Evolutionary conservation across 2,113 vertebrate species (phyloP).

Genomic region (Dicerorhinus sumatrensis): DNA sequence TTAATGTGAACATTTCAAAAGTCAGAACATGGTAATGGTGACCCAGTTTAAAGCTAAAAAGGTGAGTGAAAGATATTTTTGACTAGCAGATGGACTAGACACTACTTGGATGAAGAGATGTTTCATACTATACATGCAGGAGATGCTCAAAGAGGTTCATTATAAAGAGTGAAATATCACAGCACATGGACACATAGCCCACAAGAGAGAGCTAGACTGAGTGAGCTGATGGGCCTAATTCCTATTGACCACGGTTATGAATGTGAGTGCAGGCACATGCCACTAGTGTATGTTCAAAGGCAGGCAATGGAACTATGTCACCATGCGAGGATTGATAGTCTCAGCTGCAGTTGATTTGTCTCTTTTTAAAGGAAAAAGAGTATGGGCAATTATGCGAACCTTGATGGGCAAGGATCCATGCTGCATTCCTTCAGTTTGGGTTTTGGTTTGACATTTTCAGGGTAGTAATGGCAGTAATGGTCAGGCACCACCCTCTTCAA

Average conservation of each 20-base stretch:
- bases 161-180: not conserved
- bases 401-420: conserved; percentile 96
- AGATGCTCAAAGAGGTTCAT: not conserved
- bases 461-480: conserved; percentile 93
- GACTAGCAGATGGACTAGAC: conserved; percentile 23
- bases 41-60: conserved; percentile 36
- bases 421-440: conserved; percentile 96
- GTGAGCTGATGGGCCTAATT: not conserved
- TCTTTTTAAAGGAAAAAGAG: not conserved
- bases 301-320: not conserved
- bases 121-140: not conserved
- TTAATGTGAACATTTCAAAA: not conserved
- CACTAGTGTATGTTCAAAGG: accelerated
- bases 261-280: too few relatives aligned
- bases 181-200: not conserved
- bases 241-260: accelerated
- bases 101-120: not conserved
- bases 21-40: conserved; percentile 30
- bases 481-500: conserved; percentile 92
- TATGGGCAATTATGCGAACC: conserved; percentile 80
- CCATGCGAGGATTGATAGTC: not conserved
- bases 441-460: conserved; percentile 95
- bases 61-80: not conserved
- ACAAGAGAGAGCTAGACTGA: not conserved
- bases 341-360: not conserved